phyloP scores from a whole-genome alignment of 2,888 invertebrate species.

The Drosophila recens region DNA sequence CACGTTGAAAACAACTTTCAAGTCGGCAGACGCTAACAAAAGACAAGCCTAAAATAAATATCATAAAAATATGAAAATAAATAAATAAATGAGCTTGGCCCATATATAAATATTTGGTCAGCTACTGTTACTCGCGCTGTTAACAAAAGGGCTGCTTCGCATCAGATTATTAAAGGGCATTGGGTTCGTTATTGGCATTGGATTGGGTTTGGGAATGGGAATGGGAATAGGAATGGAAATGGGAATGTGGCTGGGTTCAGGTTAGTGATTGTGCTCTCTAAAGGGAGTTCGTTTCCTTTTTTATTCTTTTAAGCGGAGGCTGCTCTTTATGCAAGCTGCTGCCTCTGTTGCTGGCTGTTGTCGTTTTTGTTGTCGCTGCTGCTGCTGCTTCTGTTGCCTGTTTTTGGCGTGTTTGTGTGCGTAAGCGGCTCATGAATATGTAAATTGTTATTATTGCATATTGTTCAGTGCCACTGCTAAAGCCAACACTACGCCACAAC shows the following conservation, averaged over 20 bases:
- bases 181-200: constrained; percentile 1
- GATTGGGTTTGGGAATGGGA: constrained; percentile 12
- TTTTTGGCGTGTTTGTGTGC: constrained; percentile 61
- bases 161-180: neutral
- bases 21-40: constrained; percentile 30
- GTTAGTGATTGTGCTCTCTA: constrained; percentile 31
- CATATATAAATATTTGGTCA: constrained; percentile 74
- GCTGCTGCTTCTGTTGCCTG: constrained; percentile 31
- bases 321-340: constrained; percentile 78
- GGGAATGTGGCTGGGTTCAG: constrained; percentile 1
- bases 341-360: constrained; percentile 13
- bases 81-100: constrained; percentile 67
- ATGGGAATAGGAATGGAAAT: neutral
- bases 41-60: constrained; percentile 64
- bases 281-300: constrained; percentile 37
- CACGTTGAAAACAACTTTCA: constrained; percentile 27
- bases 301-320: constrained; percentile 62
- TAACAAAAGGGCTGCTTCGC: constrained; percentile 64
- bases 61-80: constrained; percentile 75
- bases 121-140: constrained; percentile 65
- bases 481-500: constrained; percentile 14
- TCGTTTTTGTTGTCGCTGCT: constrained; percentile 24
- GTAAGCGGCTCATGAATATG: constrained; percentile 77
- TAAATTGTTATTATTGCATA: constrained; percentile 81
- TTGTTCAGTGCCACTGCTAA: constrained; percentile 61